Evolutionary conservation across 64 coral and sea anemone genomes (phyloP).

Genomic region (Dendronephthya gigantea): DNA sequence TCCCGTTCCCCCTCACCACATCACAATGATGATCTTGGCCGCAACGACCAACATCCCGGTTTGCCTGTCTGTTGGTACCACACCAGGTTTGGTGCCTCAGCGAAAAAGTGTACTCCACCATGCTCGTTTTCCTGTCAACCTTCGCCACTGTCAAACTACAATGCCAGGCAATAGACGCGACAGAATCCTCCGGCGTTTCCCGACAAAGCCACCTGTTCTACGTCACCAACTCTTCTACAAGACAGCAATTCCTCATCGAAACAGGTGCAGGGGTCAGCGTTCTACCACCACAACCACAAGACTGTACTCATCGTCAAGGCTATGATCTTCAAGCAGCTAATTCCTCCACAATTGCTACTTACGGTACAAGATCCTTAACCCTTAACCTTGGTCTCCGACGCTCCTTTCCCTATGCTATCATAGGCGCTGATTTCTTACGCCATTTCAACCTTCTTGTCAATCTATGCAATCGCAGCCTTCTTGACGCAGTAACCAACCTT

Average conservation of each 20-base stretch:
- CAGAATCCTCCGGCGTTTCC: constrained; percentile 7
- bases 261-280: constrained; percentile 27
- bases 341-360: not conserved
- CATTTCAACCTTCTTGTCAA: not conserved
- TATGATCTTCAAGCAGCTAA: not conserved
- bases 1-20: not conserved
- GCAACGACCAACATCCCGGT: not conserved
- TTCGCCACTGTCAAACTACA: not conserved
- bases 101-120: constrained; percentile 10
- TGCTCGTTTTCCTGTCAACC: not conserved
- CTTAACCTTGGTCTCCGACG: constrained; percentile 9
- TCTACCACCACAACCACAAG: not conserved
- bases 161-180: not conserved
- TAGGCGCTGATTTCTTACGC: not conserved
- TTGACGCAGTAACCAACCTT: too few species aligned
- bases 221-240: not conserved
- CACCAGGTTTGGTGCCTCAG: constrained; percentile 5
- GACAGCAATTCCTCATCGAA: not conserved
- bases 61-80: constrained; percentile 25
- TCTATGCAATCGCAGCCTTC: not conserved
- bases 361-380: not conserved
- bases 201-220: constrained; percentile 16
- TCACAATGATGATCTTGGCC: not conserved
- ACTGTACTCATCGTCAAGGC: too few species aligned
- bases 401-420: not conserved